A percentile compares a stretch with the other conserved stretches of the same genome.
Evolutionary conservation across 2,888 invertebrate genomes (phyloP).

Genomic region (Torymus auratus): DNA sequence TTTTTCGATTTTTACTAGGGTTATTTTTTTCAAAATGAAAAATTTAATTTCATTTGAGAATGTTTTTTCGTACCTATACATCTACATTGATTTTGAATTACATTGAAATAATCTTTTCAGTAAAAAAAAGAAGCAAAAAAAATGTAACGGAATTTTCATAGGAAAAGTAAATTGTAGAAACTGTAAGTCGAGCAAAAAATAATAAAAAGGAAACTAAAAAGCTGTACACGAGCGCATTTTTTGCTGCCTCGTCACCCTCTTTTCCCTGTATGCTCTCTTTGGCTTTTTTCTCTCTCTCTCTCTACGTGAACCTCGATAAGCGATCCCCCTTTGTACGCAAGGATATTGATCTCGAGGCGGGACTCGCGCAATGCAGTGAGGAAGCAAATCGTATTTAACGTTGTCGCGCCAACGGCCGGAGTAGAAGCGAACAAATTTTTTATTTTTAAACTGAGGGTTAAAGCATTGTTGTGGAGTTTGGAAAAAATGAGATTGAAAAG

Average conservation of each 20-base stretch:
- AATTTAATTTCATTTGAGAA: no score
- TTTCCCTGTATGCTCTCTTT: conserved; percentile 45
- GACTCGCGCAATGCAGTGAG: conserved; percentile 48
- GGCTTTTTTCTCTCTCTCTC: conserved; percentile 30
- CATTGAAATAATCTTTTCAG: background rate
- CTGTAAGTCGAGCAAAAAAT: background rate
- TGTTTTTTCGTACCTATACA: no score
- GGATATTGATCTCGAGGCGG: conserved; percentile 65
- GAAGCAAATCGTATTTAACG: conserved; percentile 57
- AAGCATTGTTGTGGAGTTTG: background rate
- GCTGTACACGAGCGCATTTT: conserved; percentile 22
- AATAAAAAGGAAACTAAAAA: conserved; percentile 18
- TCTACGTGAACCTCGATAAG: conserved; percentile 62
- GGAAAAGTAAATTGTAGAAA: conserved; percentile 17
- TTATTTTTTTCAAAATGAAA: no score
- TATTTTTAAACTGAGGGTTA: conserved; percentile 58
- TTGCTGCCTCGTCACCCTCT: conserved; percentile 52
- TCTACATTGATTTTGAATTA: background rate
- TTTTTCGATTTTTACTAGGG: no score
- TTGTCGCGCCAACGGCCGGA: conserved; percentile 19
- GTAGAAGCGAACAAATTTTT: conserved; percentile 47
- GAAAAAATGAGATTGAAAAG: conserved; percentile 58
- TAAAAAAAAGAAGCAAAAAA: background rate
- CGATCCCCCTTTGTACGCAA: conserved; percentile 63
- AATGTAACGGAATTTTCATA: background rate